Conservation (phyloP, 2,888 invertebrate species). For the Cerastoderma edule region DNA sequence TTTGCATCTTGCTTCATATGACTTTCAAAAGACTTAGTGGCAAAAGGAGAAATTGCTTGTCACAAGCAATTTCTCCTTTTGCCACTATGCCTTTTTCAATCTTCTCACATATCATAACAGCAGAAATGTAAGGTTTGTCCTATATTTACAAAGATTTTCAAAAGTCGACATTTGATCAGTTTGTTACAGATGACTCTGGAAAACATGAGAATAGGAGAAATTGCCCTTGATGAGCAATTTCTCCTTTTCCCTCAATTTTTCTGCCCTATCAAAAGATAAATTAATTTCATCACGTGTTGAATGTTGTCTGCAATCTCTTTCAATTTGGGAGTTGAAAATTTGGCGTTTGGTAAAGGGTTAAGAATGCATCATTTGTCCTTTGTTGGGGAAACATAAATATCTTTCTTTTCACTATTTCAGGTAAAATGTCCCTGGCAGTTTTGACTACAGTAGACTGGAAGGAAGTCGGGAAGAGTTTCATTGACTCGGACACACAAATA, state of each 20-base stretch:
- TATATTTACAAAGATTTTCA: too few relatives aligned
- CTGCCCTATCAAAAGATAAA: background rate
- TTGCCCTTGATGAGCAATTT: background rate
- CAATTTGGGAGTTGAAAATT: background rate
- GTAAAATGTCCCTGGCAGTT: constrained; percentile 36
- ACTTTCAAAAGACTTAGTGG: too few relatives aligned
- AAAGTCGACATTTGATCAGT: too few relatives aligned
- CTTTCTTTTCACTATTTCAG: constrained; percentile 24
- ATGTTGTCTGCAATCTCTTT: background rate
- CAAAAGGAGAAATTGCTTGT: too few relatives aligned
- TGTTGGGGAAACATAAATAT: background rate
- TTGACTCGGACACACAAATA: constrained; percentile 37
- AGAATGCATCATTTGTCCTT: too few relatives aligned
- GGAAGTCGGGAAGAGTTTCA: constrained; percentile 43
- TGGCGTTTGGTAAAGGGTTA: background rate
- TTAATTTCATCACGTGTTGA: background rate
- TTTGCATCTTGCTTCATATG: too few relatives aligned
- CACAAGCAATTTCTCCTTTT: too few relatives aligned
- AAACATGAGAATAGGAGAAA: too few relatives aligned
- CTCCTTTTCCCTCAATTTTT: background rate
- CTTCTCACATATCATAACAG: too few relatives aligned
- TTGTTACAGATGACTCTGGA: too few relatives aligned
- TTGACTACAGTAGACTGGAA: constrained; percentile 44
- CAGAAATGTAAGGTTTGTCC: too few relatives aligned
- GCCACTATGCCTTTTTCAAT: too few relatives aligned